Evolutionary conservation across 2,113 vertebrate genomes (phyloP).

Genomic region (Alectura lathami): DNA sequence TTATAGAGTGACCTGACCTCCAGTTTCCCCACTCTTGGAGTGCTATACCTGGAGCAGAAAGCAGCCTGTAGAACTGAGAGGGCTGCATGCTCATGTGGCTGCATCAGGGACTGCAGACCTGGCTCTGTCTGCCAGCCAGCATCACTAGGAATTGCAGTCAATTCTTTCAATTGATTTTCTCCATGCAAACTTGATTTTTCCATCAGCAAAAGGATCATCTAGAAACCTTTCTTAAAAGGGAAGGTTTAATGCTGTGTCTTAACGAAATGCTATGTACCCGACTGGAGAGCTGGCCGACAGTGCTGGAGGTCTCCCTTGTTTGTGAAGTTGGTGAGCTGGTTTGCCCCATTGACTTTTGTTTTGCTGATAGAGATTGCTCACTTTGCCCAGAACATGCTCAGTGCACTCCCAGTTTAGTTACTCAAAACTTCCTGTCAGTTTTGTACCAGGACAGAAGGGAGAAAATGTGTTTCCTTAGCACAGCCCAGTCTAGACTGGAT

Average conservation of each 20-base stretch:
- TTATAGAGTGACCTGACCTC: not conserved
- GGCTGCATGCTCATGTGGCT: not conserved
- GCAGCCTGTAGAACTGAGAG: not conserved
- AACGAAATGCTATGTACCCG: not conserved
- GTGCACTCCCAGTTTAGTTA: not conserved
- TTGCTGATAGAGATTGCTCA: not conserved
- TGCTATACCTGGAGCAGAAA: not conserved
- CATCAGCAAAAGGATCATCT: not conserved
- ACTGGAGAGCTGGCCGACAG: not conserved
- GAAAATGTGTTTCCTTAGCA: not conserved
- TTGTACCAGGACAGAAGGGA: not conserved
- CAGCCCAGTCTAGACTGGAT: not conserved
- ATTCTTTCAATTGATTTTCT: not conserved
- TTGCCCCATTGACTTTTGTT: not conserved
- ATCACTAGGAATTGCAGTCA: not conserved
- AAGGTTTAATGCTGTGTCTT: not conserved
- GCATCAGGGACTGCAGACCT: not conserved
- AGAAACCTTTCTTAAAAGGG: not conserved
- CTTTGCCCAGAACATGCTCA: not conserved
- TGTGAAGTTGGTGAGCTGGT: not conserved
- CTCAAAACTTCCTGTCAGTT: not conserved
- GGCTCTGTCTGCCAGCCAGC: not conserved
- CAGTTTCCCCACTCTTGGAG: not conserved
- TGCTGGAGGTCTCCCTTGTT: not conserved
- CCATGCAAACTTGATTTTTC: not conserved